phyloP scores from a whole-genome alignment of 1,140 invertebrate species.

The Zaprionus africanus region DNA sequence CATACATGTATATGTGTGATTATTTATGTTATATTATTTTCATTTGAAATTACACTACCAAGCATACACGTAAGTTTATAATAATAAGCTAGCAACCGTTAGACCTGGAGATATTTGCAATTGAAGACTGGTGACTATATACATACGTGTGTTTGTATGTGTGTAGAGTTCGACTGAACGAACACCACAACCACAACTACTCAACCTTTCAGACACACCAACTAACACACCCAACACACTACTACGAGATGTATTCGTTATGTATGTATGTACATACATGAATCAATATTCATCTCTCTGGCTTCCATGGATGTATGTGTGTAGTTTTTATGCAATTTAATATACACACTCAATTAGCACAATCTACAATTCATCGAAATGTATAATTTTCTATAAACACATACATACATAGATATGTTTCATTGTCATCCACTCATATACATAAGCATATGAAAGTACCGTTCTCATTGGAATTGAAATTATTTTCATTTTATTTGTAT shows the following conservation, averaged over 20 bases:
- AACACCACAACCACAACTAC: background rate
- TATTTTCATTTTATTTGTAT: background rate
- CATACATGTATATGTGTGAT: too few species aligned
- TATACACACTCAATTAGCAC: background rate
- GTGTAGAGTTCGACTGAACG: background rate
- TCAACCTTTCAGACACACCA: background rate
- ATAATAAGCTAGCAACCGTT: background rate
- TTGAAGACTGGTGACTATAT: background rate
- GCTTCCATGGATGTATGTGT: background rate
- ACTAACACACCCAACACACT: background rate
- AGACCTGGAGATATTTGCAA: background rate
- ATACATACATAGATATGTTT: too few species aligned
- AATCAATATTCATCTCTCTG: background rate
- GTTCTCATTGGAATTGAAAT: background rate
- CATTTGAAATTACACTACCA: background rate
- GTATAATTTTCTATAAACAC: background rate
- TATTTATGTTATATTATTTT: background rate
- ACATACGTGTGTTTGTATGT: background rate
- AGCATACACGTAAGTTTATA: background rate
- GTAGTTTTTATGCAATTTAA: background rate
- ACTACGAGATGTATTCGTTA: background rate
- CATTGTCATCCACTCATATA: too few species aligned
- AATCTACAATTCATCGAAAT: background rate
- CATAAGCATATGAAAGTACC: too few species aligned
- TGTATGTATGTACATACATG: too few species aligned